phyloP scores from a whole-genome alignment of 2,888 invertebrate genomes.

The Callosobruchus maculatus region DNA sequence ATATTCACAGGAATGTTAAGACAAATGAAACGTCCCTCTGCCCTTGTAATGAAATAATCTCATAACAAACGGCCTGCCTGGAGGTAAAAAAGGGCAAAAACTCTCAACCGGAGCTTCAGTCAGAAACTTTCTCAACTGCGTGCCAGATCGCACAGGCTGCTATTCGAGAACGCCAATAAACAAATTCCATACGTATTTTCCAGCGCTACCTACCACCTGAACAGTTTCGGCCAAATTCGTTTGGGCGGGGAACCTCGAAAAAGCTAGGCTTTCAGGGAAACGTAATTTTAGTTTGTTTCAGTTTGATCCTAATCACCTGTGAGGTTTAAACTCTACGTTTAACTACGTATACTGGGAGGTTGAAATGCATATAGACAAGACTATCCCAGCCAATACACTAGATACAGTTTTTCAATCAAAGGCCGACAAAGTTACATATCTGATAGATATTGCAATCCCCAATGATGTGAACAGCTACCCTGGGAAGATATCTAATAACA shows the following conservation, averaged over 20 bases:
- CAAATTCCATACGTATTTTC: neutral
- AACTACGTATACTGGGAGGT: too few relatives aligned
- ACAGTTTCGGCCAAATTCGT: neutral
- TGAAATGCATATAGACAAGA: too few relatives aligned
- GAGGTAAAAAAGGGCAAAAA: neutral
- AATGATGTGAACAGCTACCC: too few relatives aligned
- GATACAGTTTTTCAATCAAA: too few relatives aligned
- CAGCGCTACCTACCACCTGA: neutral
- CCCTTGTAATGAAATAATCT: neutral
- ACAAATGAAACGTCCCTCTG: neutral
- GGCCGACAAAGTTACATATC: too few relatives aligned
- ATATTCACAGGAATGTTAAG: neutral
- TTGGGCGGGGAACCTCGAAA: neutral
- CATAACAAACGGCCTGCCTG: neutral
- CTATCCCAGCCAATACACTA: too few relatives aligned
- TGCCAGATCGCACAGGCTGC: neutral
- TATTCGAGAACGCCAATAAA: neutral
- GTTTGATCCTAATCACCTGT: too few relatives aligned
- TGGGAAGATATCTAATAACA: too few relatives aligned
- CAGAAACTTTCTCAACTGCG: neutral
- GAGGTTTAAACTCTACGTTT: too few relatives aligned
- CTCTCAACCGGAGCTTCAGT: neutral
- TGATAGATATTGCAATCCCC: too few relatives aligned
- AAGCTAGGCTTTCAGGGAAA: neutral
- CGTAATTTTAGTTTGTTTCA: too few relatives aligned